Percentiles rank a stretch among this genome's conserved stretches.
These are phyloP conservation scores for Muscina levida DNA, from an alignment of 2,888 invertebrate genomes.

Conservation along the genomic window DNA sequence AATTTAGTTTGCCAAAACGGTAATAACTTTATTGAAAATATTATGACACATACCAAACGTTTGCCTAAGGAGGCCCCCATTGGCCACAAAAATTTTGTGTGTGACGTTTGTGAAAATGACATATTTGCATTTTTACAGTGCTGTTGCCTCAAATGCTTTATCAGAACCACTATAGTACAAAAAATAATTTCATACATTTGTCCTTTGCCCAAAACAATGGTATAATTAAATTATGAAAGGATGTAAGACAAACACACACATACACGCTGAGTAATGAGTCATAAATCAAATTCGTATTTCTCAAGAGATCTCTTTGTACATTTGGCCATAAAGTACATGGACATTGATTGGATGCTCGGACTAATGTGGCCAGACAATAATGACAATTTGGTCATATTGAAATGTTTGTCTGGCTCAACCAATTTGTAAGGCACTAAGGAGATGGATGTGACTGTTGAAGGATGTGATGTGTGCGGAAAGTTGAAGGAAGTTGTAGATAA, in stretches of 20 bases:
- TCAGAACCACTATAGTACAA: too few species aligned
- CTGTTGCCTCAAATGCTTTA: conserved; percentile 6
- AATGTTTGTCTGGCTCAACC: not conserved
- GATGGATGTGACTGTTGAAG: too few species aligned
- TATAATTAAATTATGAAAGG: conserved; percentile 78
- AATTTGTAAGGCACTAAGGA: too few species aligned
- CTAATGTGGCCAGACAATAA: conserved; percentile 4
- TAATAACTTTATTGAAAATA: conserved; percentile 29
- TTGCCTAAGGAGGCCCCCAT: conserved; percentile 6
- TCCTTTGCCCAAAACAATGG: conserved; percentile 51
- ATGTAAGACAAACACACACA: conserved; percentile 73
- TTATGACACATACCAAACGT: conserved; percentile 12
- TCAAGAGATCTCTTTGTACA: conserved; percentile 64
- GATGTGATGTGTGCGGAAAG: too few species aligned
- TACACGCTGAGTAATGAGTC: conserved; percentile 73
- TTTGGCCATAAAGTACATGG: too few species aligned
- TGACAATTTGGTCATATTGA: conserved; percentile 48
- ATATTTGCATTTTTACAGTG: not conserved
- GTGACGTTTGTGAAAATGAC: not conserved
- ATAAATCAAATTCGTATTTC: conserved; percentile 78
- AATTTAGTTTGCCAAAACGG: not conserved
- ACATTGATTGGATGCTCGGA: not conserved
- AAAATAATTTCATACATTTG: not conserved
- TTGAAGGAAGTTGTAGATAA: too few species aligned
- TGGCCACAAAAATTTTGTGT: not conserved